Evolutionary conservation across 2,797 vertebrate species (phyloP), one percentile per base, ranked within the genome.

Genomic region (Leptodactylus fallax): DNA sequence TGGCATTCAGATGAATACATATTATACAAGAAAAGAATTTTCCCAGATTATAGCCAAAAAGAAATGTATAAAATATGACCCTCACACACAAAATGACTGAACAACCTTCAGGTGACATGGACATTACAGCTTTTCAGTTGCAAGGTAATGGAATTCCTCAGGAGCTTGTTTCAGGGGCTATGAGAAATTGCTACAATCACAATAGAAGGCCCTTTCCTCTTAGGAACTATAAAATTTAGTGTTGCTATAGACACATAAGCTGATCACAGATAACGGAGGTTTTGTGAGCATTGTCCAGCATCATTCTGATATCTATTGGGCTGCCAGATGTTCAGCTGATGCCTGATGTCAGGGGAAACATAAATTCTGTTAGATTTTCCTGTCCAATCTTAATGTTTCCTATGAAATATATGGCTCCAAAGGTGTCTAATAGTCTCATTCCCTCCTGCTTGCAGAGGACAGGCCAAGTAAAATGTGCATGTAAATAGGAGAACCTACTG

Each of bases 301-400:
- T 51, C n/a, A 77, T 53, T 77, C 72, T 51, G 19, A n/a, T 77
- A 51, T 51, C 49, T 77, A 7, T 53, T 5, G 72, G 2, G 49
- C 49, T 77, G 72, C 10, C 72, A 77, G 47, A 77, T 77, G 47
- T 77, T 77, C 47, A 16, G 21, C 72, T 23, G 21, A 53, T 77
- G 19, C 19, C 21, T 6, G 47, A 77, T 53, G n/a, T 53, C 11
- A 53, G 49, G 21, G 27, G 12, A 77, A 51, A n/a, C 49, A 77
- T 53, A 23, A 14, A 53, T 51, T 77, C 47, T 1, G 72, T n/a
- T 53, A 74, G 9, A 76, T 51, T 51, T 53, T 53, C 11, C 72
- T 23, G 53, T 53, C 47, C 10, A 51, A 51, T 13, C 45, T 0
- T 17, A 49, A 49, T 49, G 0, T 51, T 49, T 74, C 47, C 49